phyloP scores from a whole-genome alignment of 2,113 vertebrate genomes.

The Jaculus jaculus region DNA sequence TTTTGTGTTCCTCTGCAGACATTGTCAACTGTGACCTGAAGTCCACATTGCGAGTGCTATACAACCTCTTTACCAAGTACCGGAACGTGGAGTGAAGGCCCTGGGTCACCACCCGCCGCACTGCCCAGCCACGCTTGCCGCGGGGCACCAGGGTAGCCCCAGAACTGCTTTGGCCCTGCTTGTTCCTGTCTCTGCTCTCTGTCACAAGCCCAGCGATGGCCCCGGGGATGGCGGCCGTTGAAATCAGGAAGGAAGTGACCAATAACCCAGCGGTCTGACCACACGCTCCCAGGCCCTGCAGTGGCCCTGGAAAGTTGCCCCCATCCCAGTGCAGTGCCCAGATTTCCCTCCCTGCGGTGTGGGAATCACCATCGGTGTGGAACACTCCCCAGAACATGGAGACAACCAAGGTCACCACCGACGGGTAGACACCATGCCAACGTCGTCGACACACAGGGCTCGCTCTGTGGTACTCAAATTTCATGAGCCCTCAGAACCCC shows the following conservation, averaged over 20 bases:
- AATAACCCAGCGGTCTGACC: neutral
- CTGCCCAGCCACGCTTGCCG: neutral
- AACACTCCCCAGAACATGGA: conserved; percentile 7
- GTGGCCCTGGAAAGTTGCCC: neutral
- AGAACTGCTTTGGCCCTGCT: neutral
- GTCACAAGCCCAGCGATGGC: conserved; percentile 4
- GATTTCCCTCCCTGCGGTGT: neutral
- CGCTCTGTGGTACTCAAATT: neutral
- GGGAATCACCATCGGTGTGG: neutral
- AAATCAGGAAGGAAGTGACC: conserved; percentile 47
- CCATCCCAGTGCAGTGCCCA: neutral
- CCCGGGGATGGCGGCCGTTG: neutral
- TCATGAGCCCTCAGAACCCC: neutral
- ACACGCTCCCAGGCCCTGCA: neutral
- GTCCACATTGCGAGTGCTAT: conserved; percentile 96
- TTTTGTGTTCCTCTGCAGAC: conserved; percentile 85
- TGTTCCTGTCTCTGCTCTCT: conserved; percentile 19
- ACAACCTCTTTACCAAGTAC: conserved; percentile 99
- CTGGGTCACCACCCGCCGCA: neutral
- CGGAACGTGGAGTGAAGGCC: conserved; percentile 90
- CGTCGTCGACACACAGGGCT: too few relatives aligned
- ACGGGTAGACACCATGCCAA: neutral
- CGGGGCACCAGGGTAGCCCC: neutral
- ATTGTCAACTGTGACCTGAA: conserved; percentile 99
- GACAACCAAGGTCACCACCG: neutral